A percentile compares a stretch with the other conserved stretches of the same genome.
Conservation (phyloP, 2,113 vertebrate species). For the Mandrillus leucophaeus region DNA sequence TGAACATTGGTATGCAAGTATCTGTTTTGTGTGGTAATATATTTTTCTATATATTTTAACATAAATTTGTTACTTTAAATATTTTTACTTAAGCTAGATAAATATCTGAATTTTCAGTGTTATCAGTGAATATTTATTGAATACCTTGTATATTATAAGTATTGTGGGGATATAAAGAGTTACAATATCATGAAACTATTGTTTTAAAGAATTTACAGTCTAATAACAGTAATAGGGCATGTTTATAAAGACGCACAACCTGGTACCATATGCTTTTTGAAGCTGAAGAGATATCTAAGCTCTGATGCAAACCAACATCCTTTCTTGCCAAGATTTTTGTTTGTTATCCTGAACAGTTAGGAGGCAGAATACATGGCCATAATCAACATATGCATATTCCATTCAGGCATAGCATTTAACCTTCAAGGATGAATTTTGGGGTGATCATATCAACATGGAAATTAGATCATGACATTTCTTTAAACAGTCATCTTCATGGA, state of each 20-base stretch:
- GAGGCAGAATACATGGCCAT: background rate
- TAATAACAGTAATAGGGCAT: background rate
- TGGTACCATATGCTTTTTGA: background rate
- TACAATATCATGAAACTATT: background rate
- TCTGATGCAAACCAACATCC: background rate
- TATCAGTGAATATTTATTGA: background rate
- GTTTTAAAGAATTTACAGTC: background rate
- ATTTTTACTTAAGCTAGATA: background rate
- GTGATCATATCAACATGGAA: background rate
- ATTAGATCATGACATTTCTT: background rate
- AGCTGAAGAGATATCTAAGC: background rate
- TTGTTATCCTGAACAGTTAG: background rate
- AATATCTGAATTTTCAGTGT: background rate
- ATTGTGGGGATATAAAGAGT: background rate
- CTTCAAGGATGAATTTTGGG: background rate
- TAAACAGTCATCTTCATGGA: background rate
- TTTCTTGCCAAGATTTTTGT: background rate
- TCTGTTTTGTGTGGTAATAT: background rate
- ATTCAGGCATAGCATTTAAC: slow-evolving; percentile 7
- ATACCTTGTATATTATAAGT: background rate
- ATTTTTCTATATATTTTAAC: background rate
- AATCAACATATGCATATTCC: background rate
- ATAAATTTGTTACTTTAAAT: background rate
- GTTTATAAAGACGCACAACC: background rate
- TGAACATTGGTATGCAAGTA: background rate